A percentile compares a stretch with the other conserved stretches of the same genome.
These are phyloP conservation scores for Oriolus oriolus DNA, from an alignment of 2,113 vertebrate genomes.

Conservation along the genomic window DNA sequence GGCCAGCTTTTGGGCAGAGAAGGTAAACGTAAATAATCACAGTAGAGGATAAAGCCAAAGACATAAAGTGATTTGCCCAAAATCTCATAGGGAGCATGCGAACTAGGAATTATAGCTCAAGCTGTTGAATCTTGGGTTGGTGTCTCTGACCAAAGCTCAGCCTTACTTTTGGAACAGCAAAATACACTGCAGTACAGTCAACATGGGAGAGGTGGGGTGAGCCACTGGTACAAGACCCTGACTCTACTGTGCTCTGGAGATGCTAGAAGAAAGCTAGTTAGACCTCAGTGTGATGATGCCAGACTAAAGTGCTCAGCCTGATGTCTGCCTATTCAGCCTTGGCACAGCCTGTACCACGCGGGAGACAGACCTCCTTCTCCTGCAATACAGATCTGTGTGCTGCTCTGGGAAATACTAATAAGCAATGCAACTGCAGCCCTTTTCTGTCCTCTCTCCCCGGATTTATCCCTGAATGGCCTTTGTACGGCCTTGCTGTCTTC, in stretches of 20 bases:
- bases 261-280: not conserved
- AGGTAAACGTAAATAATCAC: not conserved
- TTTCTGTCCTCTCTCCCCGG: not conserved
- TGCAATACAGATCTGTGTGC: not conserved
- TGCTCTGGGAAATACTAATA: not conserved
- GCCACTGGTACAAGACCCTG: accelerated
- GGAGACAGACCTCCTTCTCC: not conserved
- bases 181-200: not conserved
- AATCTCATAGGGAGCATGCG: not conserved
- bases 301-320: not conserved
- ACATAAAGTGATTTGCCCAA: not conserved
- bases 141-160: not conserved
- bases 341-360: not conserved
- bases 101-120: not conserved
- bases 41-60: not conserved
- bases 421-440: not conserved
- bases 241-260: accelerated
- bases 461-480: not conserved
- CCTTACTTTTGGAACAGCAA: not conserved
- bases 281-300: not conserved
- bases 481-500: accelerated
- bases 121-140: not conserved
- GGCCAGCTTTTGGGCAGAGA: not conserved
- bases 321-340: not conserved
- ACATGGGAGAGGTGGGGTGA: not conserved